phyloP scores from a whole-genome alignment of 2,797 vertebrate genomes.

The Anguilla pacifica region DNA sequence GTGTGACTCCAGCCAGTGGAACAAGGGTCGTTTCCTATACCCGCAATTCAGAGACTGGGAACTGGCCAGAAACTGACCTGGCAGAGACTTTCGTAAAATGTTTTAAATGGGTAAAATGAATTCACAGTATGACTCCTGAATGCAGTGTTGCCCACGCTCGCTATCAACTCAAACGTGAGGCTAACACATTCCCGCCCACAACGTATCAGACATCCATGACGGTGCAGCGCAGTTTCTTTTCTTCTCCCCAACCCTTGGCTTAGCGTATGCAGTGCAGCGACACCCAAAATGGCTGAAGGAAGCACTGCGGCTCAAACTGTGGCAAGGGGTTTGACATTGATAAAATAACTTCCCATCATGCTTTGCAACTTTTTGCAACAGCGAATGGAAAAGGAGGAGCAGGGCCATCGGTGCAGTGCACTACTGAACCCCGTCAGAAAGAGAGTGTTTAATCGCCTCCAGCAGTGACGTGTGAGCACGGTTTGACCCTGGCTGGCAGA shows the following conservation, averaged over 20 bases:
- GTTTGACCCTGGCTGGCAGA: neutral
- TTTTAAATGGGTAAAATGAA: neutral
- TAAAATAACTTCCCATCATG: neutral
- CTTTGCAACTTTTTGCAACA: neutral
- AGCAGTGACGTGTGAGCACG: neutral
- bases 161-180: neutral
- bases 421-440: neutral
- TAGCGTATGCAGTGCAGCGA: neutral
- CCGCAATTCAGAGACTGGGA: neutral
- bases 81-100: neutral
- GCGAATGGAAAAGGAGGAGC: neutral
- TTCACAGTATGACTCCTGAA: neutral
- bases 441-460: too few species aligned
- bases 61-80: neutral
- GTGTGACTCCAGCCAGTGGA: neutral
- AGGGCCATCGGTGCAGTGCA: neutral
- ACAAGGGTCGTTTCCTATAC: neutral
- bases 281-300: neutral
- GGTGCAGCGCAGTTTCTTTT: neutral
- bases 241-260: neutral
- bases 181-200: neutral
- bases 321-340: neutral
- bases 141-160: neutral
- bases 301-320: neutral
- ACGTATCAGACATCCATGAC: neutral